Percentiles rank a stretch among this genome's conserved stretches.
Conservation (phyloP, 2,888 invertebrate species). For the Hyles lineata region DNA sequence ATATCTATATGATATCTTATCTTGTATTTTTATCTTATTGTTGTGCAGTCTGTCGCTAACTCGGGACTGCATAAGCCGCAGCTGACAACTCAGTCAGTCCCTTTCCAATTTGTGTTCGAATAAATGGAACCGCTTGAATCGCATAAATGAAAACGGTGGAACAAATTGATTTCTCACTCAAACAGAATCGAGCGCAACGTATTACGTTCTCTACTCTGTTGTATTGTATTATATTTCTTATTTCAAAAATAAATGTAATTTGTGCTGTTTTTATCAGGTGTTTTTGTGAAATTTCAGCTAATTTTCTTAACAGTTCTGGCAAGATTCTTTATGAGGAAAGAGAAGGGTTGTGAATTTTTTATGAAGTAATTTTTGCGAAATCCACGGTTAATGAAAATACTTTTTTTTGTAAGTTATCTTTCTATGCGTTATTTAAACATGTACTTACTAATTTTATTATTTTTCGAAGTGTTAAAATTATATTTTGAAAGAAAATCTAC, state of each 20-base stretch:
- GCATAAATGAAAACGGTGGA: slow-evolving; percentile 82
- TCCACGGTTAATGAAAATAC: no score
- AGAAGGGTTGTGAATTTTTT: no score
- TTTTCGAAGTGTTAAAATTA: background rate
- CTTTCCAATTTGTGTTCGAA: slow-evolving; percentile 82
- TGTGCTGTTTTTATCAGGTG: background rate
- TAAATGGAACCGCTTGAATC: slow-evolving; percentile 79
- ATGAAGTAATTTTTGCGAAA: no score
- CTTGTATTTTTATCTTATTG: slow-evolving; percentile 34
- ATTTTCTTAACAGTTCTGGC: no score
- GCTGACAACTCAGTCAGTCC: slow-evolving; percentile 79
- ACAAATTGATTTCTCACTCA: slow-evolving; percentile 84
- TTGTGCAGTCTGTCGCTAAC: slow-evolving; percentile 58
- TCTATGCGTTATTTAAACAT: no score
- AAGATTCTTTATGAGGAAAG: no score
- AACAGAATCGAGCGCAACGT: slow-evolving; percentile 68
- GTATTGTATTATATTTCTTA: slow-evolving; percentile 35
- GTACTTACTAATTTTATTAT: no score
- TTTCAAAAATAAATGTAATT: slow-evolving; percentile 40
- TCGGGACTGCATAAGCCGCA: slow-evolving; percentile 78
- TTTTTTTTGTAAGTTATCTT: no score
- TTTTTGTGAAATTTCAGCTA: background rate
- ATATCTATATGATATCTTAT: background rate
- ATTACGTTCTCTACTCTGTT: slow-evolving; percentile 48
- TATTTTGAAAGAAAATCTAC: background rate